Evolutionary conservation across 2,113 vertebrate genomes (phyloP).

Genomic region (Diadophis punctatus): DNA sequence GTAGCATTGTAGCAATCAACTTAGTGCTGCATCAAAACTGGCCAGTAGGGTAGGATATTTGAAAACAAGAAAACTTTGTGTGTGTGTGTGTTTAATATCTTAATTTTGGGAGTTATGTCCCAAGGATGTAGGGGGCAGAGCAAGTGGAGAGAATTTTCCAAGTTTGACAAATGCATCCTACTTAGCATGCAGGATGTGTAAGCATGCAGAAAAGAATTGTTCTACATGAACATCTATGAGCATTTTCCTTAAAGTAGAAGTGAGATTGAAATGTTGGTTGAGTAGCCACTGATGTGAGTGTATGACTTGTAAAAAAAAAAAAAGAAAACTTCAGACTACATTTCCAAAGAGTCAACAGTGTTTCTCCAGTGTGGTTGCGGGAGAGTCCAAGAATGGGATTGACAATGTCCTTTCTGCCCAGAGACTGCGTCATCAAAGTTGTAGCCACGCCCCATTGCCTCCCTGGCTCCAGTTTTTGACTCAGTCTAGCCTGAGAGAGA

Average conservation of each 20-base stretch:
- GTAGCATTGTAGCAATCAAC: neutral
- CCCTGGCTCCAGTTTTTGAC: too few species aligned
- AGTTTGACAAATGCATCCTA: neutral
- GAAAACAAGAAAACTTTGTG: neutral
- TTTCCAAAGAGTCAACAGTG: neutral
- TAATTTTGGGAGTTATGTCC: neutral
- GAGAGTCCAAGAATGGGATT: too few species aligned
- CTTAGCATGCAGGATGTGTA: neutral
- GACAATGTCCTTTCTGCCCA: too few species aligned
- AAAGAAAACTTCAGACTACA: neutral
- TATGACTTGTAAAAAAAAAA: neutral
- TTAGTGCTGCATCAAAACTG: neutral
- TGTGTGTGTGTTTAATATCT: neutral
- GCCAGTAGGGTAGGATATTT: neutral
- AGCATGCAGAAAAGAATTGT: neutral
- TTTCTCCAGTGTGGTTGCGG: neutral
- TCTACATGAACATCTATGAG: neutral
- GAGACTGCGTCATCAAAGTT: too few species aligned
- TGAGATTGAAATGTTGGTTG: neutral
- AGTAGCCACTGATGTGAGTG: neutral
- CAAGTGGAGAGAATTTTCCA: neutral
- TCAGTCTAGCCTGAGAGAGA: too few species aligned
- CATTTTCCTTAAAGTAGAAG: neutral
- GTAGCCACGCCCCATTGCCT: too few species aligned
- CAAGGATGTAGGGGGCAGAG: neutral